Evolutionary conservation across 2,113 vertebrate genomes (phyloP), one percentile per base, ranked within the genome.

Genomic region (Chrysemys picta): DNA sequence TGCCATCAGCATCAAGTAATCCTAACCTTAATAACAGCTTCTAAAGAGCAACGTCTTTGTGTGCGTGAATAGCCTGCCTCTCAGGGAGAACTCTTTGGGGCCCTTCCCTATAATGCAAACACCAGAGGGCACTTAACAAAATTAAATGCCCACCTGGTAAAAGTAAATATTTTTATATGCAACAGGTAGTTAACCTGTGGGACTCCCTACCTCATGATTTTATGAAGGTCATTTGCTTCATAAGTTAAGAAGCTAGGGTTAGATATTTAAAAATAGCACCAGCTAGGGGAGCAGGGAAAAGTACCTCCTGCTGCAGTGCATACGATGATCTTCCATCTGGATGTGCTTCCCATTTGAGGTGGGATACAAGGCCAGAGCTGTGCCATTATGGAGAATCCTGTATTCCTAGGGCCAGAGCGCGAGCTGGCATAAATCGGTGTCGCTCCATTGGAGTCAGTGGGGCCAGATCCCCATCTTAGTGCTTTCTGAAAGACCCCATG

Each of bases 1-100:
- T 29, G 99, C 99, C 76, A 99, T 99, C 98, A 99, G 99, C 93
- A 98, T 99, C 97, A 99, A 99, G 99, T 99, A 98, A 98, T 29
- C 12, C 13, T 75, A 54, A 47, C 78, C 65, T 76, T 76, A 72
- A 19, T 72, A 38, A 72, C 35, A 72, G 65, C n/a, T 72, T 38
- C 65, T 72, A 22, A 22, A 72, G 35, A 38, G 65, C n/a, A 38
- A 11, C 21, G 10, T 72, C 65, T 72, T 19, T 38, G 65, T 17
- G 31, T 69, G 65, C 8, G 16, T 72, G 65, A 72, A 38, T 38
- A 72, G 9, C 35, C 9, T 38, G n/a, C 65, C 5, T 8, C 8
- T 38, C 65, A 72, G 19, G 19, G 10, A 38, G 57, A 38, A 72
- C 17, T 38, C 65, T 38, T 72, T n/a, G 22, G n/a, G n/a, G 2